These are phyloP conservation scores for Euwallacea similis DNA, from an alignment of 1,140 invertebrate genomes.

Conservation along the genomic window DNA sequence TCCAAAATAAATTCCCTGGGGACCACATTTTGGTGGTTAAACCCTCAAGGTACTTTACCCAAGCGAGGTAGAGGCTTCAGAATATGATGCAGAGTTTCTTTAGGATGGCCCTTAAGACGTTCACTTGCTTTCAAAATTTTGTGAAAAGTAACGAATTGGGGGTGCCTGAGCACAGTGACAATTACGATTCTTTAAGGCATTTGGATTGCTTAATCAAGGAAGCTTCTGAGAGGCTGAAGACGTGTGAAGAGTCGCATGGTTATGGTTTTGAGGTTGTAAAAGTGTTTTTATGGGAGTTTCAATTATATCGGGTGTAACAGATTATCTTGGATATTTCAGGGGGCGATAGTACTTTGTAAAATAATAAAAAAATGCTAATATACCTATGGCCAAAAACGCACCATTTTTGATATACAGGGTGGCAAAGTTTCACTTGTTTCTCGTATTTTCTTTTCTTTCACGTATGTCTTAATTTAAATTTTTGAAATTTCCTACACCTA, in stretches of 20 bases:
- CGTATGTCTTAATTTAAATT: too few species aligned
- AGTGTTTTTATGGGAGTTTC: conserved; percentile 7
- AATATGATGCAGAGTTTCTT: background rate
- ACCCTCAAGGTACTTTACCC: conserved; percentile 60
- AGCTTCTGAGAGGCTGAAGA: conserved; percentile 47
- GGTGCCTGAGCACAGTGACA: conserved; percentile 70
- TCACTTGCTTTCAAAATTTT: conserved; percentile 87
- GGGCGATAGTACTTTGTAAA: too few species aligned
- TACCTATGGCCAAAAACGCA: too few species aligned
- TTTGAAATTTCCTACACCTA: too few species aligned
- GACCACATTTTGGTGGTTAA: conserved; percentile 74
- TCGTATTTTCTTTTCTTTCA: conserved; percentile 48
- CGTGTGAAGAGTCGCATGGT: conserved; percentile 50
- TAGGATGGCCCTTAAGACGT: conserved; percentile 79
- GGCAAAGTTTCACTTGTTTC: too few species aligned
- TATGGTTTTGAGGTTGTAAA: conserved; percentile 16
- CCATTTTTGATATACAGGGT: too few species aligned
- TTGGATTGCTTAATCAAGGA: conserved; percentile 62
- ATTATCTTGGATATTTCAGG: conserved; percentile 11
- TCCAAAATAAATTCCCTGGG: conserved; percentile 69
- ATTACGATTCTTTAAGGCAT: conserved; percentile 69
- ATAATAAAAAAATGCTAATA: too few species aligned
- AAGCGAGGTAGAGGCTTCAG: too few species aligned
- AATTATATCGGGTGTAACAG: conserved; percentile 47
- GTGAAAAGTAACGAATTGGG: conserved; percentile 73